A percentile compares a stretch with the other conserved stretches of the same genome.
These are phyloP conservation scores for Simalia tracyae DNA, from an alignment of 2,797 vertebrate genomes.

Conservation along the genomic window DNA sequence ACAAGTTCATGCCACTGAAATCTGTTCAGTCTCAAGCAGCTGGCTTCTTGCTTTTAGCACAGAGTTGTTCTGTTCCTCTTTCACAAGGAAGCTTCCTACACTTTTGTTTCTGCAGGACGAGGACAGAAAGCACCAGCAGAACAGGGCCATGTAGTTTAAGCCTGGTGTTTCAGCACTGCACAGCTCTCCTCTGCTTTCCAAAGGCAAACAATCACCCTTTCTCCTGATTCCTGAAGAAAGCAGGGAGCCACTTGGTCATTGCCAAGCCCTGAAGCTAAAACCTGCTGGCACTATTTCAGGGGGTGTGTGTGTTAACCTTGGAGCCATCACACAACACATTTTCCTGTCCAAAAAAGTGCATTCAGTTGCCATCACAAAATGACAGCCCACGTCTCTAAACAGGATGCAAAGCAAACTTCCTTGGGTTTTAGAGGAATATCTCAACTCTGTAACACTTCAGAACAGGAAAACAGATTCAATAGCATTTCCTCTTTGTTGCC, in stretches of 20 bases:
- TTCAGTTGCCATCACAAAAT: background rate
- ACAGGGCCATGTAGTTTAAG: background rate
- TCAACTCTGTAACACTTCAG: background rate
- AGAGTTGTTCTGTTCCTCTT: background rate
- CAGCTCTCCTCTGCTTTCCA: background rate
- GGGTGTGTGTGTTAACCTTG: background rate
- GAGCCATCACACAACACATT: background rate
- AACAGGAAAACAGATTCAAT: background rate
- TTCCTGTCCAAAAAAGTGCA: too few relatives aligned
- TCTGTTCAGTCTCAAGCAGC: background rate
- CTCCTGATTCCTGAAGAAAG: background rate
- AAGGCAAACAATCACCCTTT: background rate
- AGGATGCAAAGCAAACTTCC: background rate
- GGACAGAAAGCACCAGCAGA: background rate
- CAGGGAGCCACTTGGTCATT: background rate
- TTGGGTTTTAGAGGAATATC: background rate
- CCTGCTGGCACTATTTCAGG: slow-evolving; percentile 10
- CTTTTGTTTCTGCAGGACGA: background rate
- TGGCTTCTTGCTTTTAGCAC: background rate
- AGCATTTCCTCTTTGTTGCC: background rate
- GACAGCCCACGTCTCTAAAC: background rate
- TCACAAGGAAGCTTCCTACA: background rate
- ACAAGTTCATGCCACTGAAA: background rate
- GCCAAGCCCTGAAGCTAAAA: background rate
- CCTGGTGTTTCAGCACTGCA: background rate